These are phyloP conservation scores for Ormyrus rosae DNA, from an alignment of 2,888 invertebrate genomes.

Conservation along the genomic window DNA sequence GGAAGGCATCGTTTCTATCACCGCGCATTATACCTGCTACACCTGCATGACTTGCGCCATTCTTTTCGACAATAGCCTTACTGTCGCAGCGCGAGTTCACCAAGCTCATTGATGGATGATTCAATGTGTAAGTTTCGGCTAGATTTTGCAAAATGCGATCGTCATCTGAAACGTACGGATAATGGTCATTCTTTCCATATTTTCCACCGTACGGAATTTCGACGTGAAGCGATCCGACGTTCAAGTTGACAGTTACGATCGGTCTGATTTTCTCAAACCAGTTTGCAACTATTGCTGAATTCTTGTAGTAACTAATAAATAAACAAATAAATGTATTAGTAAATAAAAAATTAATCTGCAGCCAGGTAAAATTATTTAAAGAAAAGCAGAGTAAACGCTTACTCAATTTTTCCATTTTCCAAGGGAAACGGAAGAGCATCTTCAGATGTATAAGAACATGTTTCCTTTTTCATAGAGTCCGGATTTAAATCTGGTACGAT, in stretches of 20 bases:
- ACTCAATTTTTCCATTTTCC: conserved; percentile 46
- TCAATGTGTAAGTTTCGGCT: conserved; percentile 63
- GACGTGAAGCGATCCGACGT: conserved; percentile 70
- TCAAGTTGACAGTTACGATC: conserved; percentile 68
- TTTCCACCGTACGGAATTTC: conserved; percentile 68
- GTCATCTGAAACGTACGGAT: conserved; percentile 64
- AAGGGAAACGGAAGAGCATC: conserved; percentile 63
- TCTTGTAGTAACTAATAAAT: conserved; percentile 51
- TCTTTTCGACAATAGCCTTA: conserved; percentile 58
- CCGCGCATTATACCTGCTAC: conserved; percentile 52
- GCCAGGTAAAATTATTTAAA: not conserved
- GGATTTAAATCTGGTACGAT: conserved; percentile 69
- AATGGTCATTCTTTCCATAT: conserved; percentile 53
- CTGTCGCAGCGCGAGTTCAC: conserved; percentile 61
- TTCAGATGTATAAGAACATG: conserved; percentile 61
- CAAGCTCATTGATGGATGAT: conserved; percentile 63
- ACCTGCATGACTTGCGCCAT: conserved; percentile 63
- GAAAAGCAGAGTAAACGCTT: not conserved
- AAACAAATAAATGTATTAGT: no score
- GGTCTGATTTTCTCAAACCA: conserved; percentile 70
- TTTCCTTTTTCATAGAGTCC: conserved; percentile 57
- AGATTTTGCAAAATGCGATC: conserved; percentile 64
- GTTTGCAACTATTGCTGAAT: conserved; percentile 63
- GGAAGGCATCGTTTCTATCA: conserved; percentile 62
- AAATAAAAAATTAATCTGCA: not conserved